These are phyloP conservation scores for Vanacampus margaritifer DNA, from an alignment of 2,113 vertebrate genomes.

Conservation along the genomic window DNA sequence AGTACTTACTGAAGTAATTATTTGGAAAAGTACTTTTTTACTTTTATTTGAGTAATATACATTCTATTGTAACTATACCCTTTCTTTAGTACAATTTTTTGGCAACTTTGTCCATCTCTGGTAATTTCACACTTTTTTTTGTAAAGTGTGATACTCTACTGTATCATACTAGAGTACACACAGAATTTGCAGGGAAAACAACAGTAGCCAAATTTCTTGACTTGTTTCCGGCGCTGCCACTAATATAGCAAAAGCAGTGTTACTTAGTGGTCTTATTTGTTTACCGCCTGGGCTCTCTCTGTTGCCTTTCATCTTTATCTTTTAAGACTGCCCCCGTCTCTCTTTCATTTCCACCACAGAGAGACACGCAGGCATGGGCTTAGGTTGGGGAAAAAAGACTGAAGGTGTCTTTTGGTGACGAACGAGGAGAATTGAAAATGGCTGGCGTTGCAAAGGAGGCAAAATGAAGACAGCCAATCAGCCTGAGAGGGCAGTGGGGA, in stretches of 20 bases:
- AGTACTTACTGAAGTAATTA: no score
- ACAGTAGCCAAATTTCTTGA: neutral
- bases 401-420: constrained; percentile 65
- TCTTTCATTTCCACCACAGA: constrained; percentile 55
- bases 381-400: constrained; percentile 24
- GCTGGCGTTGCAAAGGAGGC: constrained; percentile 61
- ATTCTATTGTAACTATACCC: no score
- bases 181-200: neutral
- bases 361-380: constrained; percentile 41
- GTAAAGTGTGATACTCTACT: no score
- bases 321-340: constrained; percentile 70
- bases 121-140: no score
- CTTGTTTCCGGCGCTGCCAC: constrained; percentile 25
- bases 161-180: neutral
- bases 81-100: no score
- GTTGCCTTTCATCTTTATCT: constrained; percentile 74
- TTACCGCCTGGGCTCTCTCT: constrained; percentile 71
- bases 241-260: constrained; percentile 69
- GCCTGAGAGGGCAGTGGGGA: constrained; percentile 15
- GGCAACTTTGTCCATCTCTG: no score
- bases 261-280: constrained; percentile 73
- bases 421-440: constrained; percentile 67
- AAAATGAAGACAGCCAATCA: constrained; percentile 73
- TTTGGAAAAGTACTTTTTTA: no score
- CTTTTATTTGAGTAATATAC: no score